These are phyloP conservation scores for Atherix ibis DNA, from an alignment of 2,888 invertebrate species.

Conservation along the genomic window DNA sequence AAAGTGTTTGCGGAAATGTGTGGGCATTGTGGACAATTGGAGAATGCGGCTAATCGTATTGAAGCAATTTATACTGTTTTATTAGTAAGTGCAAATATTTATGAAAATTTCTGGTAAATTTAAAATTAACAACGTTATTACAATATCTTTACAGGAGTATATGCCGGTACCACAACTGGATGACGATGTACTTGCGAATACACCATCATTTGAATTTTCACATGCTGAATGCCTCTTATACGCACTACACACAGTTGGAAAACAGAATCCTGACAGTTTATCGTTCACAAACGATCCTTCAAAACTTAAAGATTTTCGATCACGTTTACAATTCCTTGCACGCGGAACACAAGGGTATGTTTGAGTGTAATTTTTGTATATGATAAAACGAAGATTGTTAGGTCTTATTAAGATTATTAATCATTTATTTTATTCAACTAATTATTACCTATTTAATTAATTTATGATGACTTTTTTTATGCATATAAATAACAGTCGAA, in stretches of 20 bases:
- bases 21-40: slow-evolving; percentile 57
- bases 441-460: slow-evolving; percentile 42
- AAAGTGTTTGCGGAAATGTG: slow-evolving; percentile 78
- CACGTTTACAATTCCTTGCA: slow-evolving; percentile 81
- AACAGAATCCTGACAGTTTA: slow-evolving; percentile 61
- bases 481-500: too few species aligned
- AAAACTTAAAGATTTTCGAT: slow-evolving; percentile 68
- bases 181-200: slow-evolving; percentile 39
- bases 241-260: slow-evolving; percentile 57
- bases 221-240: slow-evolving; percentile 83
- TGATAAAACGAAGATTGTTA: too few species aligned
- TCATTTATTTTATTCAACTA: slow-evolving; percentile 35
- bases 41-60: slow-evolving; percentile 57
- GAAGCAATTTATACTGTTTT: slow-evolving; percentile 61
- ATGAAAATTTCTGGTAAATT: too few species aligned
- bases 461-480: too few species aligned
- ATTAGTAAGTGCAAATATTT: slow-evolving; percentile 49
- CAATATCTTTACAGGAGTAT: slow-evolving; percentile 45
- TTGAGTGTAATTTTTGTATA: too few species aligned
- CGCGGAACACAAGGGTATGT: slow-evolving; percentile 73
- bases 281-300: slow-evolving; percentile 52
- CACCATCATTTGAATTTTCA: slow-evolving; percentile 82
- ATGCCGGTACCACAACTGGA: slow-evolving; percentile 76
- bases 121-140: not conserved
- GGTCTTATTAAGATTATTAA: too few species aligned